phyloP scores from a whole-genome alignment of 2,113 vertebrate species.

The Atlantisia rogersi region DNA sequence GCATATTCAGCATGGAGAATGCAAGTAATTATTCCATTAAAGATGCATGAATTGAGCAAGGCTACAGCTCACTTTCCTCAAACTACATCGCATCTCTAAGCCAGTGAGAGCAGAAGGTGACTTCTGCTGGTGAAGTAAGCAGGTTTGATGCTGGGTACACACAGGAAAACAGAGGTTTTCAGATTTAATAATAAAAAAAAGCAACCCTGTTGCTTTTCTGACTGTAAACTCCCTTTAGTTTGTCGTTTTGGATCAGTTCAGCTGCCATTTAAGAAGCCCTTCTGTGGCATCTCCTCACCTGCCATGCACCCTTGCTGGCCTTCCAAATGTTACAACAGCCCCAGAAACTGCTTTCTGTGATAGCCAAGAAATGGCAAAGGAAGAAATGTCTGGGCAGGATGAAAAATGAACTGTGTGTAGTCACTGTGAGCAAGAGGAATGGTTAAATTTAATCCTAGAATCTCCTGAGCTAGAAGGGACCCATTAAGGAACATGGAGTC shows the following conservation, averaged over 20 bases:
- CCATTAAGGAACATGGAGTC: too few species aligned
- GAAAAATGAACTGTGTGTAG: neutral
- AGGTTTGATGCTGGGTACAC: neutral
- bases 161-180: neutral
- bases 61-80: neutral
- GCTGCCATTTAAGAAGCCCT: neutral
- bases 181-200: neutral
- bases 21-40: neutral
- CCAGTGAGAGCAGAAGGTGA: neutral
- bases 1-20: neutral
- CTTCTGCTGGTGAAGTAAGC: neutral
- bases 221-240: neutral
- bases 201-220: neutral
- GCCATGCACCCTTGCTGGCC: neutral
- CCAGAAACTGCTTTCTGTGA: neutral
- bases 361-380: neutral
- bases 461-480: too few species aligned
- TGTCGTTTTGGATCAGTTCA: neutral
- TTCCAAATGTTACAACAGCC: neutral
- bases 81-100: fast-evolving
- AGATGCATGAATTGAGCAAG: neutral
- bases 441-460: too few species aligned
- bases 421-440: neutral
- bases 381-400: neutral
- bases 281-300: neutral